These are phyloP conservation scores for Maniola hyperantus DNA, from an alignment of 2,888 invertebrate genomes.

Conservation along the genomic window DNA sequence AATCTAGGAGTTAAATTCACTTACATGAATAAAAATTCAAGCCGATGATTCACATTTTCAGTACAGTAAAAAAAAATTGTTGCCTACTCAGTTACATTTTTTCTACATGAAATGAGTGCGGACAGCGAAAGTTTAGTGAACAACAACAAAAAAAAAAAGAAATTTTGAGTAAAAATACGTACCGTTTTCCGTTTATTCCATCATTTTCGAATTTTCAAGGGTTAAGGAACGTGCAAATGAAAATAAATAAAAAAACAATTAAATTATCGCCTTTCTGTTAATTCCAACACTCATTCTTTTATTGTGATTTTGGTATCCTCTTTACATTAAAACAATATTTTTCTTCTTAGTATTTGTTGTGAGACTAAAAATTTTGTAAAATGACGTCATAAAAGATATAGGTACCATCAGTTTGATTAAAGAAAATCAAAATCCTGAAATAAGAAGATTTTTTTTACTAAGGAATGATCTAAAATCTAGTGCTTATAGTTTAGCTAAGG, in stretches of 20 bases:
- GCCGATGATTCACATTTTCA: no score
- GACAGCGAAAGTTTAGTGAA: conserved; percentile 67
- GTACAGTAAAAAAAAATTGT: background rate
- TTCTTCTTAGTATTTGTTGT: conserved; percentile 81
- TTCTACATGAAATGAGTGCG: conserved; percentile 69
- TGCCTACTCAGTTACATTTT: conserved; percentile 50
- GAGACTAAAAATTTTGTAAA: conserved; percentile 68
- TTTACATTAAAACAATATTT: conserved; percentile 66
- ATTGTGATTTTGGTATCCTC: conserved; percentile 77
- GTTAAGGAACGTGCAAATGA: conserved; percentile 54
- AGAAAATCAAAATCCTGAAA: no score
- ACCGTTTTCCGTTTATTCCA: conserved; percentile 64
- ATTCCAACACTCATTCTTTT: conserved; percentile 83
- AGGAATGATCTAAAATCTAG: no score
- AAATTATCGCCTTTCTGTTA: conserved; percentile 79
- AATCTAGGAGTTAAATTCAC: background rate
- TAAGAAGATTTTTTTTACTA: no score
- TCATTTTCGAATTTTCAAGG: conserved; percentile 57
- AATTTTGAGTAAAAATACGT: conserved; percentile 71
- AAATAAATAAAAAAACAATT: conserved; percentile 60
- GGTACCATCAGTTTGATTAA: background rate
- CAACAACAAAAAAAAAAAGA: conserved; percentile 59
- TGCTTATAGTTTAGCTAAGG: background rate
- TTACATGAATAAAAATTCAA: no score
- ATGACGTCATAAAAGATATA: conserved; percentile 39